Evolutionary conservation across 2,888 invertebrate genomes (phyloP).

Genomic region (Drosophila emarginata): DNA sequence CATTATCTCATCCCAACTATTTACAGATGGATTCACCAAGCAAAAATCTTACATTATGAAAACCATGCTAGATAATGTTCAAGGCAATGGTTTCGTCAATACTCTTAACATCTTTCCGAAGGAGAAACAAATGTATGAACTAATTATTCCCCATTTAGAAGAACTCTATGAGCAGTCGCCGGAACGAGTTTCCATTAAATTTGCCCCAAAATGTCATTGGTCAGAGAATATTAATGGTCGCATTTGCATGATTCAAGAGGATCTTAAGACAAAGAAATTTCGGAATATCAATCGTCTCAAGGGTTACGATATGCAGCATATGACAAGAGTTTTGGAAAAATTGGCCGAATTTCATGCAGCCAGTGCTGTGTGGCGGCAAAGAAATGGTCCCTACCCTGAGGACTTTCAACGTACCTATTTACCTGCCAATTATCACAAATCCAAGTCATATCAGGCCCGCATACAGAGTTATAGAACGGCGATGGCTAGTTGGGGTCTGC

Average conservation of each 20-base stretch:
- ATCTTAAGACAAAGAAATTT: slow-evolving; percentile 73
- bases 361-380: slow-evolving; percentile 73
- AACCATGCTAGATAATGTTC: slow-evolving; percentile 71
- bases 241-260: slow-evolving; percentile 78
- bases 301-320: slow-evolving; percentile 79
- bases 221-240: slow-evolving; percentile 68
- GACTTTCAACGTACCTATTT: slow-evolving; percentile 73
- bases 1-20: slow-evolving; percentile 2
- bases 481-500: slow-evolving; percentile 74
- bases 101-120: slow-evolving; percentile 79
- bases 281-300: slow-evolving; percentile 77
- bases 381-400: slow-evolving; percentile 69
- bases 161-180: slow-evolving; percentile 70
- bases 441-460: slow-evolving; percentile 74
- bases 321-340: slow-evolving; percentile 76
- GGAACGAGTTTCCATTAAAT: slow-evolving; percentile 58
- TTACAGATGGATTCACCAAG: slow-evolving; percentile 71
- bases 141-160: slow-evolving; percentile 77
- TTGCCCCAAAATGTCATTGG: slow-evolving; percentile 78
- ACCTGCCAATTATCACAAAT: slow-evolving; percentile 77
- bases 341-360: slow-evolving; percentile 81
- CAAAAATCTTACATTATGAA: slow-evolving; percentile 79
- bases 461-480: slow-evolving; percentile 73
- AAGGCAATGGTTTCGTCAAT: slow-evolving; percentile 72
- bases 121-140: slow-evolving; percentile 78